Percentiles rank a stretch among this genome's conserved stretches.
These are phyloP conservation scores for Melieria crassipennis DNA, from an alignment of 2,888 invertebrate genomes.

Conservation along the genomic window DNA sequence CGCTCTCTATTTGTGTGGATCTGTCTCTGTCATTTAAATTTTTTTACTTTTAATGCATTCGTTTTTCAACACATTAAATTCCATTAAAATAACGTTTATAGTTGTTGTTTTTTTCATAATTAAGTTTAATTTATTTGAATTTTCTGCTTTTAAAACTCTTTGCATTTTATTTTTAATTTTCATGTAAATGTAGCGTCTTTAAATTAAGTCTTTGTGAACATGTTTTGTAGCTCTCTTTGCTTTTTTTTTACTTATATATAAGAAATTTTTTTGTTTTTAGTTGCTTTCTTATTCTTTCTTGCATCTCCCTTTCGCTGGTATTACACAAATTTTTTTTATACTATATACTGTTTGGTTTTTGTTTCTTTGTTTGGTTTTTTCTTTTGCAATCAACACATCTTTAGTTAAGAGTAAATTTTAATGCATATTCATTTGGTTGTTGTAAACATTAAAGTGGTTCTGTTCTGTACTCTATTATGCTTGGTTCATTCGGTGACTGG, in stretches of 20 bases:
- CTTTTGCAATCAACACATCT: too few species aligned
- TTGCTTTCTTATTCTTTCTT: background rate
- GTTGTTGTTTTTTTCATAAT: background rate
- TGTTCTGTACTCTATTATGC: too few species aligned
- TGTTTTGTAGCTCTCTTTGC: background rate
- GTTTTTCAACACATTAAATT: background rate
- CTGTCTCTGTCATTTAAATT: too few species aligned
- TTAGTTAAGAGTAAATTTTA: too few species aligned
- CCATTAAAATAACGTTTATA: background rate
- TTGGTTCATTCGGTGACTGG: too few species aligned
- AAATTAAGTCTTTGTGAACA: background rate
- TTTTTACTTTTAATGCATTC: background rate
- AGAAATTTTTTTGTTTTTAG: background rate
- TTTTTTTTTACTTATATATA: background rate
- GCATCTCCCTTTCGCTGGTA: too few species aligned
- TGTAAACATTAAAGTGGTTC: too few species aligned
- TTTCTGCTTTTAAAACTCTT: background rate
- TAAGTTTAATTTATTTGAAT: background rate
- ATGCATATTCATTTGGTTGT: too few species aligned
- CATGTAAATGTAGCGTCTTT: background rate
- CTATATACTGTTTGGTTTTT: too few species aligned
- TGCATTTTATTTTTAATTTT: background rate
- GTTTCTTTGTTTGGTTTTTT: too few species aligned
- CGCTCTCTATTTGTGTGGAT: too few species aligned
- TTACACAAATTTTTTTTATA: too few species aligned